phyloP scores from a whole-genome alignment of 2,888 invertebrate species.

The Miltochrista miniata region DNA sequence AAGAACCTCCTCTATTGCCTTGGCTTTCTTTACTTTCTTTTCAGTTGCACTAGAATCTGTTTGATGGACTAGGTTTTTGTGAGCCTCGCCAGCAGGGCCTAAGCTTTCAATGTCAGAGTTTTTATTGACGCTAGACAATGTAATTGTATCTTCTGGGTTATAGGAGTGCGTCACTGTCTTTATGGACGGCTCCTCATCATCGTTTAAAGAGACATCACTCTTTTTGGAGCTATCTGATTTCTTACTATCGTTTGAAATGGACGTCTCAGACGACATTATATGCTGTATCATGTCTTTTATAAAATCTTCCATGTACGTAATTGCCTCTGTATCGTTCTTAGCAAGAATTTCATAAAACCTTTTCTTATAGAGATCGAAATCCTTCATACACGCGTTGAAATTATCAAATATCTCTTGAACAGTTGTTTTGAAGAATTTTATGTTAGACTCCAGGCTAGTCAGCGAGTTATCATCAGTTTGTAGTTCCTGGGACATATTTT shows the following conservation, averaged over 20 bases:
- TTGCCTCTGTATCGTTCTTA: constrained; percentile 55
- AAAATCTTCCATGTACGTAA: constrained; percentile 67
- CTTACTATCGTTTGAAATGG: constrained; percentile 30
- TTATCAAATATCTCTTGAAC: constrained; percentile 70
- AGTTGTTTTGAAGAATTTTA: constrained; percentile 66
- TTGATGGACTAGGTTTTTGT: constrained; percentile 58
- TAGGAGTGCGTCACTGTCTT: neutral
- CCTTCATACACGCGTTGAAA: constrained; percentile 61
- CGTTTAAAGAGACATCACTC: neutral
- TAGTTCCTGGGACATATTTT: constrained; percentile 58
- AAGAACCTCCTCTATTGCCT: constrained; percentile 46
- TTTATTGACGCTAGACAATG: constrained; percentile 6
- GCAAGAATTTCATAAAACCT: constrained; percentile 64
- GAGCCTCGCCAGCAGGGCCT: constrained; percentile 44
- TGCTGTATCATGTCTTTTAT: constrained; percentile 69
- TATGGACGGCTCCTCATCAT: neutral
- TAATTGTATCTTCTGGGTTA: neutral
- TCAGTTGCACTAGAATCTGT: constrained; percentile 56
- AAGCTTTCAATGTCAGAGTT: constrained; percentile 1
- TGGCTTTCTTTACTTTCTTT: constrained; percentile 28
- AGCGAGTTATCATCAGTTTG: constrained; percentile 50
- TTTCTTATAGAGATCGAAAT: constrained; percentile 65
- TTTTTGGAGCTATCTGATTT: constrained; percentile 11
- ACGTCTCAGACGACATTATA: constrained; percentile 59
- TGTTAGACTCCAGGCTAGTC: constrained; percentile 60